Base-by-base conservation (phyloP, 37 sponge, comb jelly and placozoan species). In the Tethya wilhelma region DNA sequence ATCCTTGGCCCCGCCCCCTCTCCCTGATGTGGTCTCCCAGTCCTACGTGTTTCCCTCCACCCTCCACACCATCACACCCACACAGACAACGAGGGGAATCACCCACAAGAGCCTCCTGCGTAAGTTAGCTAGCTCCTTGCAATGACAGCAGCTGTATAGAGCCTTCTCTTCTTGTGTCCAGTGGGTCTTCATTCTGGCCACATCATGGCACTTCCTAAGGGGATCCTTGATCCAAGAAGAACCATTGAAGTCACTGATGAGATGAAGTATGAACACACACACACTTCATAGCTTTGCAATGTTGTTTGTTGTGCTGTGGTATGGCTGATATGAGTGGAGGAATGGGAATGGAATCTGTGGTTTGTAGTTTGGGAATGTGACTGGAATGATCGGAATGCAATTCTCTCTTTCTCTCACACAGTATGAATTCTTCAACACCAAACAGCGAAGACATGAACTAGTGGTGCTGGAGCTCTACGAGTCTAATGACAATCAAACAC, bases 401-500 rank as follows among this genome's bases (percentile, higher is more conserved):
- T 36, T 62, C 53, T 74, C 60, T 77, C 28, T 26, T 60, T 19
- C n/a, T n/a, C n/a, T n/a, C n/a, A n/a, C n/a, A n/a, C 57, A 91
- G 91, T 90, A 90, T 67, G 69, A 79, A 40, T 73, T 78, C 41
- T 77, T 75, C 44, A 90, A 96, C 46, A 67, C 53, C 44, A 86
- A 86, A 67, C 53, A 44, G 59, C 40, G 85, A 37, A 71, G 94
- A 9, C 66, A 89, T 85, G 96, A 96, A 56, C 39, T 96, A 31
- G 80, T 26, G 20, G 91, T 96, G 37, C 6, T 86, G 7, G 96
- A 96, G 45, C 64, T 96, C 62, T 96, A 84, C 69, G 93, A 96
- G 0, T 57, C 37, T 20, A 14, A 77, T 31, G 43, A 65, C 5
- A 77, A 81, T 38, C 44, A 70, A 1, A 71, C 86, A 42, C 81